Evolutionary conservation across 2,888 invertebrate genomes (phyloP).

Genomic region (Xanthorhoe designata): DNA sequence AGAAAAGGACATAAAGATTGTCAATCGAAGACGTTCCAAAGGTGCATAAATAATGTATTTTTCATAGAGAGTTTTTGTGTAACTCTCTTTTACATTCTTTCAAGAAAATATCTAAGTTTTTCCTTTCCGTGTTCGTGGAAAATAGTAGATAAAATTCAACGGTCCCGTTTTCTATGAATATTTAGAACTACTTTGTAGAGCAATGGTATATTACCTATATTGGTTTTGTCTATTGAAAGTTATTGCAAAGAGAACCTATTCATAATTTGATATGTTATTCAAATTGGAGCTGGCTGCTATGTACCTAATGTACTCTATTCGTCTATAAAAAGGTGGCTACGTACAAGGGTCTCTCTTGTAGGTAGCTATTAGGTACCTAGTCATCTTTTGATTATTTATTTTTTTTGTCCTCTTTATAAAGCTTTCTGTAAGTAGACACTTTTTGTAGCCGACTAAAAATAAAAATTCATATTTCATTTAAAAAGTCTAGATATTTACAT

Average conservation of each 20-base stretch:
- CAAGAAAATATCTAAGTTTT: slow-evolving; percentile 2
- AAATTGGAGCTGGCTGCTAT: slow-evolving; percentile 1
- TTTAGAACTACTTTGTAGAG: slow-evolving; percentile 25
- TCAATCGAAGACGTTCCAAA: slow-evolving; percentile 51
- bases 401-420: too few species aligned
- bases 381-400: too few species aligned
- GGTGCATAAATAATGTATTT: slow-evolving; percentile 46
- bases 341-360: too few species aligned
- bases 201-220: slow-evolving; percentile 19
- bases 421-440: too few species aligned
- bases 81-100: not conserved
- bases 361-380: too few species aligned
- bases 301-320: too few species aligned
- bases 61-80: not conserved
- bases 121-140: slow-evolving; percentile 4
- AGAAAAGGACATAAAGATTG: slow-evolving; percentile 46
- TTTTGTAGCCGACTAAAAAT: too few species aligned
- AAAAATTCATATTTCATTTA: too few species aligned
- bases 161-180: slow-evolving; percentile 31
- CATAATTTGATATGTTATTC: slow-evolving; percentile 13
- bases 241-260: slow-evolving; percentile 10
- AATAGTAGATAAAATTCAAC: slow-evolving; percentile 24
- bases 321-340: slow-evolving; percentile 3
- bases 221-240: slow-evolving; percentile 19
- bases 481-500: too few species aligned